A percentile compares a stretch with the other conserved stretches of the same genome.
phyloP scores from a whole-genome alignment of 2,888 invertebrate genomes.

The Chaitophorus viminalis region DNA sequence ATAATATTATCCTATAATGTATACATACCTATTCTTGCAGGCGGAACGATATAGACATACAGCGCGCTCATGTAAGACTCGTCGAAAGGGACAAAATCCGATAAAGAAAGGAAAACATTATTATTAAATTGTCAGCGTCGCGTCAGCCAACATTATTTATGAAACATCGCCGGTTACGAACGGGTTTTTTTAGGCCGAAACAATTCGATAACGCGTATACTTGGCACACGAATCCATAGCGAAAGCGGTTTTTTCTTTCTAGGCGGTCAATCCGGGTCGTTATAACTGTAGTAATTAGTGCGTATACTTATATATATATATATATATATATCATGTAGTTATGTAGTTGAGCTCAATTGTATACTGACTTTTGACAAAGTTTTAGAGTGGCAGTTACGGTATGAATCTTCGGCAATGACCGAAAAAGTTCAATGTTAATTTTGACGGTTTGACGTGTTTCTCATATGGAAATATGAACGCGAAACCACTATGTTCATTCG shows the following conservation, averaged over 20 bases:
- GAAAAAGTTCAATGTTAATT: not conserved
- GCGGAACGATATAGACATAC: too few species aligned
- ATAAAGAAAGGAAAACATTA: conserved; percentile 1
- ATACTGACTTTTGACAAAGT: not conserved
- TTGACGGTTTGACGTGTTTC: not conserved
- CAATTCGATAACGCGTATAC: not conserved
- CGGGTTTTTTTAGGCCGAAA: not conserved
- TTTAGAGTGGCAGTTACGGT: not conserved
- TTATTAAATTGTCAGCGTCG: conserved; percentile 11
- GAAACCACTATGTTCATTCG: too few species aligned
- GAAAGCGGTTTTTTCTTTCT: not conserved
- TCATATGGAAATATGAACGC: not conserved
- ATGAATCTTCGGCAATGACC: not conserved
- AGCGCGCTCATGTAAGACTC: too few species aligned
- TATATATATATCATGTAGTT: too few species aligned
- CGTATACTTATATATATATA: too few species aligned
- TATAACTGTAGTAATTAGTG: too few species aligned
- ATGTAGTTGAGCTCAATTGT: not conserved
- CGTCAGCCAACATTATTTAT: not conserved
- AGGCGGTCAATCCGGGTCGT: too few species aligned
- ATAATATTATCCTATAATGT: not conserved
- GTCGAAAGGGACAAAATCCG: not conserved
- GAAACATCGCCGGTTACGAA: not conserved
- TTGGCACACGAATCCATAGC: not conserved
- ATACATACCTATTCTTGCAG: not conserved